phyloP scores from a whole-genome alignment of 2,113 vertebrate species.

The Hippocampus comes region DNA sequence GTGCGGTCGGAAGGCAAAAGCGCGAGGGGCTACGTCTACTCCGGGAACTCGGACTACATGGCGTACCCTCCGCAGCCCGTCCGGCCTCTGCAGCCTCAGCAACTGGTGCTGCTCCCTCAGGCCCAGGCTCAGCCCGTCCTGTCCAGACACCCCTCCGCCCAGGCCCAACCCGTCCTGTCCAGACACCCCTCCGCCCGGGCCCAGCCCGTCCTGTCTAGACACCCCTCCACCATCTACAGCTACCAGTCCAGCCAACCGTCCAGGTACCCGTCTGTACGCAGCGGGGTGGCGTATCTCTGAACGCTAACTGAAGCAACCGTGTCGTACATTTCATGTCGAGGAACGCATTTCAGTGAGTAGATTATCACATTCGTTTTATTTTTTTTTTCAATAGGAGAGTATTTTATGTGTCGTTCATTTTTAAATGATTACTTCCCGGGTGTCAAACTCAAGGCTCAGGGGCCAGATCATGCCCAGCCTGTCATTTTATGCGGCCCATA shows the following conservation, averaged over 20 bases:
- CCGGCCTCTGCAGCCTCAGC: conserved; percentile 43
- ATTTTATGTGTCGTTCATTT: background rate
- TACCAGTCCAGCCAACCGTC: conserved; percentile 47
- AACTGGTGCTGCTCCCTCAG: conserved; percentile 47
- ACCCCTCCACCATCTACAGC: conserved; percentile 55
- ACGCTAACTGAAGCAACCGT: conserved; percentile 16
- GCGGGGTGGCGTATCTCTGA: conserved; percentile 62
- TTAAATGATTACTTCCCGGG: background rate
- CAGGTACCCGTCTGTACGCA: conserved; percentile 60
- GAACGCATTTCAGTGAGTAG: conserved; percentile 2
- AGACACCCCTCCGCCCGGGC: conserved; percentile 46
- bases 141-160: conserved; percentile 46
- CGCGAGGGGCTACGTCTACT: conserved; percentile 50
- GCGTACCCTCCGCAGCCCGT: conserved; percentile 55
- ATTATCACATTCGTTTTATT: background rate
- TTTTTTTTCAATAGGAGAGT: background rate
- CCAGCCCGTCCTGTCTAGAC: conserved; percentile 51
- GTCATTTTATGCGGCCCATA: background rate
- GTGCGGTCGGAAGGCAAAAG: conserved; percentile 39
- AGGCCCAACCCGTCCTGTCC: conserved; percentile 47
- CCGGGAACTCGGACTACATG: conserved; percentile 47
- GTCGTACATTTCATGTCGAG: background rate
- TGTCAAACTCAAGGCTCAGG: too few relatives aligned
- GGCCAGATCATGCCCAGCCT: background rate
- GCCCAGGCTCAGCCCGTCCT: conserved; percentile 38